Base-by-base conservation (phyloP, 2,113 vertebrate genomes). In the Eonycteris spelaea region DNA sequence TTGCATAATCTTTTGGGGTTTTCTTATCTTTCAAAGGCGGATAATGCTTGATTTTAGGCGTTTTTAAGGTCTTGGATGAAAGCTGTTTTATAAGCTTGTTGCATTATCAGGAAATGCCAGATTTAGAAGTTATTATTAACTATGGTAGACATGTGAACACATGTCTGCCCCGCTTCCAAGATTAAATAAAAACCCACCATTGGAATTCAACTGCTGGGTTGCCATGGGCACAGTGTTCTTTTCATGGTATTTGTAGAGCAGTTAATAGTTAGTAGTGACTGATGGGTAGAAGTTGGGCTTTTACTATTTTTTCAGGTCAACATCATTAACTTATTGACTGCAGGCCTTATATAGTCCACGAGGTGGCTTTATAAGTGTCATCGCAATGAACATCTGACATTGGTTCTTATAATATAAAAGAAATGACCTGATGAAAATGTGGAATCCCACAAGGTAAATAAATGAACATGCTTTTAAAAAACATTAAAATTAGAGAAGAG, bases 91-190 rank as follows among this genome's bases (percentile, higher is more conserved):
- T 94, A 96, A 95, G 68, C 86, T 94, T 75, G 70, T 92, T 93
- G 93, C 68, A 92, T 95, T 96, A 97, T 96, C 90, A 97, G 90
- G 79, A 97, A 97, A 96, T 83, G 71, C 96, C 94, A 97, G 92
- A 96, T 95, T 97, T 95, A 92, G 90, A 97, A 97, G 87, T 97
- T 96, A 79, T 98, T 98, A 96, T 97, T 96, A 94, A 92, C 90
- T 85, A 28, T 53, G 53, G 71, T 88, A 94, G 85, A 77, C 45
- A 1, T 51, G 79, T 35, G 70, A 91, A 92, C 1, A 45, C 43
- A 88, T 48, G 75, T 71, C 16, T 11, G 38, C 35, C 12, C 57
- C 65, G 43, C 57, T 65, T 80, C 65, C 73, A 87, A 86, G 68
- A 89, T 57, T 45, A 2, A n/a, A 86, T 95, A 30, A 92, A 79